Evolutionary conservation across 2,797 vertebrate species (phyloP).

Genomic region (Coregonus ussuriensis): DNA sequence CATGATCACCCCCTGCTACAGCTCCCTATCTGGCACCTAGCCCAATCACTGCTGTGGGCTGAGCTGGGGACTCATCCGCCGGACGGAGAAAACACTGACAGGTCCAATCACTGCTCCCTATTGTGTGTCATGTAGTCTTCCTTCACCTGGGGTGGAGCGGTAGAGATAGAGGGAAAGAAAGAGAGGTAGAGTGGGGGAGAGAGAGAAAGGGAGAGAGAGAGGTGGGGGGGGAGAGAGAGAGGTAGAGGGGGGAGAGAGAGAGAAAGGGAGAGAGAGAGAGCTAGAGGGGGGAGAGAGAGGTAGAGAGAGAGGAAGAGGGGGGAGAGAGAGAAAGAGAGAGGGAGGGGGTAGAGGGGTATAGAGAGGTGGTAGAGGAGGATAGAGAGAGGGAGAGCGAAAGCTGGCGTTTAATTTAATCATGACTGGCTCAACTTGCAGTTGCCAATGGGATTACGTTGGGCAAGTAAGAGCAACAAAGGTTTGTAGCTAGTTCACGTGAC

Average conservation of each 20-base stretch:
- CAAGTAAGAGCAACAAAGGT: slow-evolving; percentile 2
- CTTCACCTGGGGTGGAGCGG: slow-evolving; percentile 59
- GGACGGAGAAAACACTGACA: slow-evolving; percentile 43
- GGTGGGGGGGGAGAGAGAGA: background rate
- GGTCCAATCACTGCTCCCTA: slow-evolving; percentile 41
- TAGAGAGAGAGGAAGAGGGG: background rate
- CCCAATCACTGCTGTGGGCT: slow-evolving; percentile 67
- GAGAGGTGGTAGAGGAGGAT: background rate
- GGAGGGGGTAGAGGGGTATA: too few relatives aligned
- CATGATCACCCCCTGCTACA: slow-evolving; percentile 77
- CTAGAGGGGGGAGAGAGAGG: background rate
- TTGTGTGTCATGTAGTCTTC: slow-evolving; percentile 69
- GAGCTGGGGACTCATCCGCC: slow-evolving; percentile 71
- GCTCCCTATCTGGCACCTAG: slow-evolving; percentile 65
- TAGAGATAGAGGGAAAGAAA: background rate
- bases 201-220: rapidly evolving
- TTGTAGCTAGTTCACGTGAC: background rate
- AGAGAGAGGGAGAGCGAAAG: background rate
- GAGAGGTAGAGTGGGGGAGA: background rate
- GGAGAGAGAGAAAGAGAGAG: background rate
- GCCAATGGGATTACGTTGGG: slow-evolving; percentile 1
- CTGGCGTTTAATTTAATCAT: background rate
- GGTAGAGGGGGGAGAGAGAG: background rate
- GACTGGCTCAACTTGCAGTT: background rate
- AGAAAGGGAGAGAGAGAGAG: background rate